Conservation (phyloP, 2,888 invertebrate genomes). For the Apotomis turbidana region DNA sequence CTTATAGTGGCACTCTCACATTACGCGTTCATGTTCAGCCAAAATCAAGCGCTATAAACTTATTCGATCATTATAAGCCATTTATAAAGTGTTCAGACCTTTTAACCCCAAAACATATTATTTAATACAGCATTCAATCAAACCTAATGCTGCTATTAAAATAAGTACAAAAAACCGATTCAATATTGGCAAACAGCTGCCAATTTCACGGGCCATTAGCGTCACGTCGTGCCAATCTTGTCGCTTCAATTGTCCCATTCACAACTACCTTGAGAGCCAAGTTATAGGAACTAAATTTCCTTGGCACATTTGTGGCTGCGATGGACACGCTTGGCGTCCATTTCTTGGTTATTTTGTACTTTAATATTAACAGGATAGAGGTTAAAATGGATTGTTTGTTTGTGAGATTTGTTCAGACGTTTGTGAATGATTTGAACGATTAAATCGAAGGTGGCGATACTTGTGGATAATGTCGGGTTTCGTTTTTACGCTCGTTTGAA, state of each 20-base stretch:
- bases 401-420: background rate
- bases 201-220: slow-evolving; percentile 73
- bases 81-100: background rate
- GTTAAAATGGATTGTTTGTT: slow-evolving; percentile 12
- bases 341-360: background rate
- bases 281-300: background rate
- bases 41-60: no score
- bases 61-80: no score
- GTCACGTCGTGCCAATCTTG: slow-evolving; percentile 60
- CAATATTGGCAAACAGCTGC: slow-evolving; percentile 62
- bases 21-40: no score
- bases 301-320: background rate
- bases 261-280: background rate
- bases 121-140: slow-evolving; percentile 33
- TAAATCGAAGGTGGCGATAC: slow-evolving; percentile 36
- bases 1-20: no score
- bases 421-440: slow-evolving; percentile 34
- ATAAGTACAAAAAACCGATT: slow-evolving; percentile 51
- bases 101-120: slow-evolving; percentile 21
- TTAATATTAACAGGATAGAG: background rate
- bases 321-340: slow-evolving; percentile 12
- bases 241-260: slow-evolving; percentile 18
- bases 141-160: slow-evolving; percentile 36
- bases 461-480: slow-evolving; percentile 33
- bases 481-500: slow-evolving; percentile 10